These are phyloP conservation scores for Spatula clypeata DNA, from an alignment of 2,797 vertebrate genomes.

Conservation along the genomic window DNA sequence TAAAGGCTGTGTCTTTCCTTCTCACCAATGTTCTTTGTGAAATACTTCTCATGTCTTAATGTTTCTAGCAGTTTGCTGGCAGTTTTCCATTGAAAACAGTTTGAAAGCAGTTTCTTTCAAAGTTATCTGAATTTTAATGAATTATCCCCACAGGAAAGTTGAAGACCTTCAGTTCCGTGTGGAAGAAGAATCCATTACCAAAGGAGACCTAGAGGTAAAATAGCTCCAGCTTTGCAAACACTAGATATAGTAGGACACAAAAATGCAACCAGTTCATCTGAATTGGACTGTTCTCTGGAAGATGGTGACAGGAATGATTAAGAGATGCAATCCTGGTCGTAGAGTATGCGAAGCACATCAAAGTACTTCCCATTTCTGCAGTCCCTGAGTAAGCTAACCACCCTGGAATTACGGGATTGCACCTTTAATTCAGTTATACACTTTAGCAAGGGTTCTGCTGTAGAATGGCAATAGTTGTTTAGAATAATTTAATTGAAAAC, in stretches of 20 bases:
- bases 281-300: background rate
- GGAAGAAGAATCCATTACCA: constrained; percentile 99
- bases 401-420: background rate
- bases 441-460: background rate
- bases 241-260: background rate
- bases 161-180: constrained; percentile 99
- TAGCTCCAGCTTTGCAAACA: constrained; percentile 6
- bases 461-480: background rate
- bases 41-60: background rate
- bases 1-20: background rate
- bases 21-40: background rate
- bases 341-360: background rate
- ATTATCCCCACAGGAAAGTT: constrained; percentile 90
- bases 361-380: background rate
- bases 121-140: constrained; percentile 27
- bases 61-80: background rate
- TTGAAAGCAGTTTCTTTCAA: background rate
- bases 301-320: background rate
- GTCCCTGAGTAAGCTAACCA: background rate
- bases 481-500: constrained; percentile 14
- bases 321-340: background rate
- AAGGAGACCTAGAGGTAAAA: constrained; percentile 99
- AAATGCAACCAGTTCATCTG: background rate
- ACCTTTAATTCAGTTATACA: background rate
- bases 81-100: background rate